Evolutionary conservation across 2,797 vertebrate species (phyloP).

Genomic region (Parambassis ranga): DNA sequence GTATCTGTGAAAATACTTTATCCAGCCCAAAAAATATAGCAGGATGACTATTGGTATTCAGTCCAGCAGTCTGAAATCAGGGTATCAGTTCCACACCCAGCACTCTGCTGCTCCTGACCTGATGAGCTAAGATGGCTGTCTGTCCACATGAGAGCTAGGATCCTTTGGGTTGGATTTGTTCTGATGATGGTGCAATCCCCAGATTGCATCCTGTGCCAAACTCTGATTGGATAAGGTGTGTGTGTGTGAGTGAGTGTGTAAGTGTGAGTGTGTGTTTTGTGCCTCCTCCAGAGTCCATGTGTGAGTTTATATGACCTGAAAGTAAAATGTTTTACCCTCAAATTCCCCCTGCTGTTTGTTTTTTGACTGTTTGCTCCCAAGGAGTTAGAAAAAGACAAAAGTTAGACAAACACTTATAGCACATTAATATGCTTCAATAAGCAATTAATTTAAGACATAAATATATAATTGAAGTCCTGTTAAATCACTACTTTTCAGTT

Average conservation of each 20-base stretch:
- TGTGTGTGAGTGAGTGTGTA: background rate
- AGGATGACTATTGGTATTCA: conserved; percentile 26
- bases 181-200: conserved; percentile 44
- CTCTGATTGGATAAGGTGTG: conserved; percentile 22
- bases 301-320: conserved; percentile 5
- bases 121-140: conserved; percentile 46
- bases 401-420: too few relatives aligned
- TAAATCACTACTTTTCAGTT: too few relatives aligned
- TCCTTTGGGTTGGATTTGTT: conserved; percentile 46
- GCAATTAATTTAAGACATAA: too few relatives aligned
- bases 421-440: too few relatives aligned
- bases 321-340: conserved; percentile 26
- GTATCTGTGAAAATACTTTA: too few relatives aligned
- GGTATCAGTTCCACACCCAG: conserved; percentile 9
- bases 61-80: conserved; percentile 21
- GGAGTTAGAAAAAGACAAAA: background rate
- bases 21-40: background rate
- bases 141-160: conserved; percentile 39
- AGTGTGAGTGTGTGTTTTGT: background rate
- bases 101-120: conserved; percentile 38
- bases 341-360: conserved; percentile 6
- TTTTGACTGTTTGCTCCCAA: background rate
- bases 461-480: too few relatives aligned
- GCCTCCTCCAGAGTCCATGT: background rate
- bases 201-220: conserved; percentile 27